Conservation (phyloP, 2,888 invertebrate species). For the Agapetus fuscipes region DNA sequence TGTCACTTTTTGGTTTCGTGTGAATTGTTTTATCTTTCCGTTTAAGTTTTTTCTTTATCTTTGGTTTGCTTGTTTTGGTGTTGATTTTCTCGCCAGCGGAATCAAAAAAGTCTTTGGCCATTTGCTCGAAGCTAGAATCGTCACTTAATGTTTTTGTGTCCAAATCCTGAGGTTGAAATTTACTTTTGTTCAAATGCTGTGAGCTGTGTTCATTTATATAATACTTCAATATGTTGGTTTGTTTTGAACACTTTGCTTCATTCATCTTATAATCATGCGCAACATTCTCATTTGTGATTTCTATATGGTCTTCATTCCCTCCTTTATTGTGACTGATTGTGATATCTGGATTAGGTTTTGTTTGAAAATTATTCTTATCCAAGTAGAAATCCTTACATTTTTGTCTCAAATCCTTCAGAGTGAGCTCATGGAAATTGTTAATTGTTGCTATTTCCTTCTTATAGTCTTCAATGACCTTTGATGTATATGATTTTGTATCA, state of each 20-base stretch:
- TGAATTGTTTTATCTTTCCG: constrained; percentile 8
- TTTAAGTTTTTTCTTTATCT: constrained; percentile 16
- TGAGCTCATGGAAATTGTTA: constrained; percentile 39
- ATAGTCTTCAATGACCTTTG: constrained; percentile 45
- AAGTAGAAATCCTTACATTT: constrained; percentile 23
- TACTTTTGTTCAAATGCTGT: neutral
- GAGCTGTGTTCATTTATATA: neutral
- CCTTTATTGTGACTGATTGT: neutral
- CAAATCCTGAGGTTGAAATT: neutral
- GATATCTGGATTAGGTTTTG: neutral
- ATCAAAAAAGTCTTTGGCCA: constrained; percentile 8
- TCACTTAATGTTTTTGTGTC: constrained; percentile 6
- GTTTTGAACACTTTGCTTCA: too few species aligned
- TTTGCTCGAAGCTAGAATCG: constrained; percentile 4
- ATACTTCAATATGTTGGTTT: neutral
- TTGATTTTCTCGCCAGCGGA: constrained; percentile 2
- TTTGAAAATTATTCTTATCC: neutral
- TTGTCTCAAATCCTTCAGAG: constrained; percentile 40
- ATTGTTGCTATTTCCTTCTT: constrained; percentile 43
- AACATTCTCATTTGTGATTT: too few species aligned
- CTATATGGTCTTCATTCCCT: too few species aligned
- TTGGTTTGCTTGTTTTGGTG: constrained; percentile 4
- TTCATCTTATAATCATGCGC: too few species aligned
- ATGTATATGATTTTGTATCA: constrained; percentile 41
- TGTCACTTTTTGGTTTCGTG: constrained; percentile 8